phyloP scores from a whole-genome alignment of 2,797 vertebrate genomes.

The Oceanodroma leucorhoa region DNA sequence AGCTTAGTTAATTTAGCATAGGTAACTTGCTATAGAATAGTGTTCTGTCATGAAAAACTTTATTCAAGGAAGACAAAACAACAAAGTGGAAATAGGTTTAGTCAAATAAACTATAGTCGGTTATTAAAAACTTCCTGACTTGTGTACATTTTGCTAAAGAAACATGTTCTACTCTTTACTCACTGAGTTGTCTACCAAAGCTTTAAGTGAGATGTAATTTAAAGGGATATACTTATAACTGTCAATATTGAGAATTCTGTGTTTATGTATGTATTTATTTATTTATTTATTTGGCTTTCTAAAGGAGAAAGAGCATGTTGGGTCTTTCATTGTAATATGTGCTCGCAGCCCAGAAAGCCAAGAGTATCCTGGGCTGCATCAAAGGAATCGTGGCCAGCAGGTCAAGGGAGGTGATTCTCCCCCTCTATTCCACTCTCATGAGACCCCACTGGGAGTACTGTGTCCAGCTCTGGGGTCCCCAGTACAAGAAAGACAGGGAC shows the following conservation, averaged over 20 bases:
- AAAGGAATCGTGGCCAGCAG: fast-evolving
- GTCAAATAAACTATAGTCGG: neutral
- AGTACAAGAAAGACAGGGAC: neutral
- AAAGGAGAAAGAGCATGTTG: neutral
- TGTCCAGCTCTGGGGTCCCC: neutral
- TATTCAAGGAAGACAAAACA: neutral
- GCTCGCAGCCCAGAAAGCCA: neutral
- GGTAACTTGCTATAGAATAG: neutral
- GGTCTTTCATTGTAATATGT: neutral
- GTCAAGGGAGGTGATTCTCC: neutral
- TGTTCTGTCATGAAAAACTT: neutral
- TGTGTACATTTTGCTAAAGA: neutral
- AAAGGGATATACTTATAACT: neutral
- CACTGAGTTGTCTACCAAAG: neutral
- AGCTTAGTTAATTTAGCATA: neutral
- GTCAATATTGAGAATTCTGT: neutral
- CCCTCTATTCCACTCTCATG: neutral
- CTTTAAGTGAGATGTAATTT: neutral
- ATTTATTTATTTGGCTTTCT: neutral
- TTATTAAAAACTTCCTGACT: neutral
- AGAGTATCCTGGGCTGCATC: neutral
- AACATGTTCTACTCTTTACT: neutral
- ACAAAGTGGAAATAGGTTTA: neutral
- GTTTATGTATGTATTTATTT: neutral
- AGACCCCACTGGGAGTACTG: neutral